A percentile compares a stretch with the other conserved stretches of the same genome.
These are phyloP conservation scores for Sarcophaga bullata DNA, from an alignment of 1,140 invertebrate genomes.

Conservation along the genomic window DNA sequence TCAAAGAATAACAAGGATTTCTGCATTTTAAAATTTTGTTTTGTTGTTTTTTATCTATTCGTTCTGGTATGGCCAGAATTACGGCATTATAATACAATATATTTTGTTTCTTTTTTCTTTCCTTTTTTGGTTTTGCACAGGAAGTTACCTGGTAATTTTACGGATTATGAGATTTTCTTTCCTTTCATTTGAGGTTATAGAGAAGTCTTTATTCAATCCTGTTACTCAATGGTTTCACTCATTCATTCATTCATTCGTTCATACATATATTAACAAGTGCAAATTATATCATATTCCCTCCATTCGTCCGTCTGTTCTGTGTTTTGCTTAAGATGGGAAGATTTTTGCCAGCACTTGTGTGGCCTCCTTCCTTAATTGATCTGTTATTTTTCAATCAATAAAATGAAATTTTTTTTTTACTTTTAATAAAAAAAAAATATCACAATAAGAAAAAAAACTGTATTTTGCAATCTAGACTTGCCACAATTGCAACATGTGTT, in stretches of 20 bases:
- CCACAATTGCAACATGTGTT: background rate
- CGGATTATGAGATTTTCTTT: constrained; percentile 30
- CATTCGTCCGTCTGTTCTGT: background rate
- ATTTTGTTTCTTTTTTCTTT: background rate
- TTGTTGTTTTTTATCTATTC: background rate
- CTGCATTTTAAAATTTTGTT: constrained; percentile 20
- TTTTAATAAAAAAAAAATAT: too few relatives aligned
- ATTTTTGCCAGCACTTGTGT: constrained; percentile 27
- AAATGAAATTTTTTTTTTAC: background rate
- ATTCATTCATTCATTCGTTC: constrained; percentile 31
- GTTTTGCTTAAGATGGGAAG: background rate
- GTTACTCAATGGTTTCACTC: background rate
- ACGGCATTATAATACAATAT: background rate
- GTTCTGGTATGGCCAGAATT: background rate
- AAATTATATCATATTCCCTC: background rate
- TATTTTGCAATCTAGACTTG: background rate
- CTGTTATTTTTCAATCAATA: constrained; percentile 37
- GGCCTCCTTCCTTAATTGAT: constrained; percentile 16
- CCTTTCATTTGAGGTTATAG: background rate
- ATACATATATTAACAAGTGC: constrained; percentile 21
- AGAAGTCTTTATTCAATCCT: background rate
- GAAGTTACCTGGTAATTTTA: constrained; percentile 40
- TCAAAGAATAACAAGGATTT: constrained; percentile 39
- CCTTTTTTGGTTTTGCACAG: constrained; percentile 11
- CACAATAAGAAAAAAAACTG: too few relatives aligned